Evolutionary conservation across 2,888 invertebrate species (phyloP), one percentile per base, ranked within the genome.

Genomic region (Habrosyne pyritoides): DNA sequence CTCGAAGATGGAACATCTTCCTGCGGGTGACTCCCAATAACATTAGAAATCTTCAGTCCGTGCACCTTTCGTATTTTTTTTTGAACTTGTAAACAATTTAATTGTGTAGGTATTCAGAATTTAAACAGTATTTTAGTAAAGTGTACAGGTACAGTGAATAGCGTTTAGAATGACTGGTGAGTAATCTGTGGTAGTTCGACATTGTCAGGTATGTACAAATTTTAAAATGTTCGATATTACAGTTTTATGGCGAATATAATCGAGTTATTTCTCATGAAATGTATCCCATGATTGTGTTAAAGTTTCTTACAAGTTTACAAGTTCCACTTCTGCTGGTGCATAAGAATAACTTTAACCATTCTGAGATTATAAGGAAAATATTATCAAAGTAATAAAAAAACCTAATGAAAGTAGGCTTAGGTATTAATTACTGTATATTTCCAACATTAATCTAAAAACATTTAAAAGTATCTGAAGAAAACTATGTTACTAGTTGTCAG

Each of bases 381-480:
- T 71, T 63, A 54, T 36, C 4, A 52, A 48, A 21, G 79, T 74
- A 78, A 72, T 63, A 54, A 60, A 57, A 52, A 58, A 59, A 66
- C 61, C 60, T 57, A 64, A 59, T 58, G 56, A 54, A 55, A 56
- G 21, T 63, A 52, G 56, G 54, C 56, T 53, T 49, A 53, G 49
- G 18, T 52, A 60, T 30, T 30, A 30, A 28, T 52, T 59, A 55
- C 62, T 58, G 56, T 46, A 57, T 75, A 75, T 78, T 81, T 86
- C 79, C 74, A 69, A 75, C 79, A 84, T 79, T 64, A 76, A 86
- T 84, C 86, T 79, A 68, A 78, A 84, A 86, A 82, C 74, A 82
- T 77, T 85, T 82, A 56, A 83, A 84, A 83, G 81, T 67, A 64
- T 73, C 82, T 81, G 84, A 86, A 86, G 86, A 86, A 83, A 76